Conservation (phyloP, 2,797 vertebrate genomes). For the Periparus ater region DNA sequence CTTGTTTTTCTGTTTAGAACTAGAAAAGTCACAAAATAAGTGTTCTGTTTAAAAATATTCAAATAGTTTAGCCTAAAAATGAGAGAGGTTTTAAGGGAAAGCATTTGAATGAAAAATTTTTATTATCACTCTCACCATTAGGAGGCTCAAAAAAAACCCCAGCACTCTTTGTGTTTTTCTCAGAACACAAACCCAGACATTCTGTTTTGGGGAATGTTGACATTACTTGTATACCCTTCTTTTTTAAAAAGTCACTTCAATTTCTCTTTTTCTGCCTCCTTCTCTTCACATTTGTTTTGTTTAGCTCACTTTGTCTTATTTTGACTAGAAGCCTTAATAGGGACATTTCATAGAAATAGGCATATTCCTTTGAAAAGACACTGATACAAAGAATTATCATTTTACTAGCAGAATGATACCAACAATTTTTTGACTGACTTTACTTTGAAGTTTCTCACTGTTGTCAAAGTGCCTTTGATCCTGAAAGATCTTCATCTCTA, state of each 20-base stretch:
- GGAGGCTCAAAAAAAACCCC: accelerated
- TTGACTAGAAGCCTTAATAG: neutral
- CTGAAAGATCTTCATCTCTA: neutral
- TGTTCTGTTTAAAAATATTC: neutral
- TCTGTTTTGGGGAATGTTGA: neutral
- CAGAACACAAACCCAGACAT: neutral
- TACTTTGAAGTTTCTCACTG: neutral
- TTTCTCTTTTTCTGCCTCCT: neutral
- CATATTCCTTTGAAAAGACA: neutral
- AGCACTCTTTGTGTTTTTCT: neutral
- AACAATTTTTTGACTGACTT: neutral
- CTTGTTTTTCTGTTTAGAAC: neutral
- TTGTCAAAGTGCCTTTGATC: neutral
- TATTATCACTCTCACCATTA: neutral
- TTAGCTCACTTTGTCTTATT: neutral
- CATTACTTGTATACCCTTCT: neutral
- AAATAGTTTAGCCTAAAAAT: neutral
- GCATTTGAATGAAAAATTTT: neutral
- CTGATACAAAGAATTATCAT: neutral
- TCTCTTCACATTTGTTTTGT: neutral
- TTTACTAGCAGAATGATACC: neutral
- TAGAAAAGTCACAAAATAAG: neutral
- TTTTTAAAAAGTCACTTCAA: neutral
- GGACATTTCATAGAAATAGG: neutral
- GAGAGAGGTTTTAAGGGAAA: neutral